Conservation (phyloP, 2,888 invertebrate species). For the Drosophila koepferae region DNA sequence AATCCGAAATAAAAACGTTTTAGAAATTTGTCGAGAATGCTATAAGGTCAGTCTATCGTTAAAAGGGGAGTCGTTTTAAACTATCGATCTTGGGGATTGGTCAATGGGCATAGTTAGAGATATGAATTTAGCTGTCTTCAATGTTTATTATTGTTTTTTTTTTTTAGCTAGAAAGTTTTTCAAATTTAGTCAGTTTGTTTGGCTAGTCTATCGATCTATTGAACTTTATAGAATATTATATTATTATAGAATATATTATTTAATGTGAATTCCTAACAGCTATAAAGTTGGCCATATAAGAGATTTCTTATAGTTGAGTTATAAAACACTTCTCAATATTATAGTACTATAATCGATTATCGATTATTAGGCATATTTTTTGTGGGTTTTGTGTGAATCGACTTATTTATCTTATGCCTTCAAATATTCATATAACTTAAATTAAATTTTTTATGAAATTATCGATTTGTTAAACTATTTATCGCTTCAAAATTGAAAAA, state of each 20-base stretch:
- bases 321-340: too few species aligned
- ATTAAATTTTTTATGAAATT: too few species aligned
- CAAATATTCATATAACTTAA: too few species aligned
- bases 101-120: background rate
- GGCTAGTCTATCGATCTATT: background rate
- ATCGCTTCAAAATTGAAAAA: background rate
- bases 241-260: too few species aligned
- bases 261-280: background rate
- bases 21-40: slow-evolving; percentile 19
- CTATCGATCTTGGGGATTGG: background rate
- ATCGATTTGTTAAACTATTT: background rate
- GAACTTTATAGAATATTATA: background rate
- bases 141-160: background rate
- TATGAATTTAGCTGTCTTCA: background rate
- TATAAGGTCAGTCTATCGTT: slow-evolving; percentile 8
- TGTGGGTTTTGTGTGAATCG: background rate
- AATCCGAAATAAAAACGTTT: slow-evolving; percentile 20
- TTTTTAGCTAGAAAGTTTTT: background rate
- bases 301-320: too few species aligned
- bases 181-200: too few species aligned
- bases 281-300: too few species aligned
- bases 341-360: background rate
- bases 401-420: too few species aligned
- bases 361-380: background rate
- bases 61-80: background rate